Evolutionary conservation across 2,888 invertebrate species (phyloP), one percentile per base, ranked within the genome.

Genomic region (Hyposoter dolosus): DNA sequence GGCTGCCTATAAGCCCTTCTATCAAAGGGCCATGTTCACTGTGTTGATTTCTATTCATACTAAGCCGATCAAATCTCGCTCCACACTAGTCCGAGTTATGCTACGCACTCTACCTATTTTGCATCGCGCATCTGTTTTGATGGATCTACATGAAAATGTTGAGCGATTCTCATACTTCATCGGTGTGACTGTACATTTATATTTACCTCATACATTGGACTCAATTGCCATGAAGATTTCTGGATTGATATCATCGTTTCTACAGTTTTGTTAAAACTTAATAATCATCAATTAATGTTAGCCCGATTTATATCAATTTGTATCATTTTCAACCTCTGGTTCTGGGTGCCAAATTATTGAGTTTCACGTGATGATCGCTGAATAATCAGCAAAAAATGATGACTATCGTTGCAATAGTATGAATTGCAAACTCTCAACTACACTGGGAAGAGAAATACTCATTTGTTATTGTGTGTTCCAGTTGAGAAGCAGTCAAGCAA

Each of bases 151-250:
- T 43, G 28, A 15, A 32, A 19, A 77, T 40, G n/a, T 66, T 60
- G 45, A 78, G 47, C 10, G 43, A 43, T 63, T 35, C 43, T 65
- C 47, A 60, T 71, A 68, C 32, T 68, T 50, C 69, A 60, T 50
- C 71, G 68, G 77, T 35, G 7, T 35, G 35, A 35, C 35, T 35
- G 35, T 3, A 35, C 35, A 35, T 28, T 28, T 6, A 35, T 6
- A 35, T 35, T 35, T 35, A 35, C 35, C 7, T 4, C 7, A 35
- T 35, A 35, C 35, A 35, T 35, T 35, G 5, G 6, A 4, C 35
- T 68, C 82, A 71, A 82, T 76, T 85, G 76, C 76, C 75, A 83
- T 83, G 56, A 82, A 75, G 65, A 72, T 69, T 76, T 78, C 32
- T 74, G 56, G 50, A 71, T 50, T 50, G 15, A 71, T 56, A 60